Percentiles rank a stretch among this genome's conserved stretches.
These are phyloP conservation scores for Orbicella faveolata DNA, from an alignment of 64 coral and sea anemone genomes.

Conservation along the genomic window DNA sequence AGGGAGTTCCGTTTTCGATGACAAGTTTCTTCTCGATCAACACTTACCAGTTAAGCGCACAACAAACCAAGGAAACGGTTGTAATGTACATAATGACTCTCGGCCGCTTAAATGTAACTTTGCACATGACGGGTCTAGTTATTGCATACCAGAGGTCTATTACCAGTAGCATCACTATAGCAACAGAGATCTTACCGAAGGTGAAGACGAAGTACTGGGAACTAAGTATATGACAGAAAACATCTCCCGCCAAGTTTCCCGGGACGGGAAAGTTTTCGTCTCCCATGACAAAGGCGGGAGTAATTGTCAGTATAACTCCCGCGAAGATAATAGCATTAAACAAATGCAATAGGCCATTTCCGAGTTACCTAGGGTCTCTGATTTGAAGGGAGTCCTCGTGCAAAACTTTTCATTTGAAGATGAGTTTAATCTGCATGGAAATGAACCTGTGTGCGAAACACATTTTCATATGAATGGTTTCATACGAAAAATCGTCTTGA, in stretches of 20 bases:
- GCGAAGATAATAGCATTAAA: neutral
- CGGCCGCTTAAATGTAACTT: neutral
- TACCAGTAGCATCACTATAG: slow-evolving; percentile 47
- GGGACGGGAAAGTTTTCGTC: slow-evolving; percentile 45
- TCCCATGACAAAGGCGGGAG: slow-evolving; percentile 48
- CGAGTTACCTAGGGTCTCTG: too few relatives aligned
- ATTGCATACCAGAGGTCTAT: slow-evolving; percentile 64
- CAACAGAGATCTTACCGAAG: slow-evolving; percentile 48
- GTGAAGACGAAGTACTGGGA: slow-evolving; percentile 54
- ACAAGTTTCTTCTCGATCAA: slow-evolving; percentile 40
- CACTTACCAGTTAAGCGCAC: slow-evolving; percentile 20
- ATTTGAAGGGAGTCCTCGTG: too few relatives aligned
- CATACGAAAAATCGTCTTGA: too few relatives aligned
- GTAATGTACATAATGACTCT: slow-evolving; percentile 6
- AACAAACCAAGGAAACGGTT: slow-evolving; percentile 4
- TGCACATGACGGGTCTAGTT: slow-evolving; percentile 27
- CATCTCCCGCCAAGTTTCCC: slow-evolving; percentile 39
- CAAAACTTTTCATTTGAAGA: too few relatives aligned
- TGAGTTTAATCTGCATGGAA: too few relatives aligned
- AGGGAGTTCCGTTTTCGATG: neutral
- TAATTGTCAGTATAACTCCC: slow-evolving; percentile 29
- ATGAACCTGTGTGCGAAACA: too few relatives aligned
- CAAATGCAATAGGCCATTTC: too few relatives aligned
- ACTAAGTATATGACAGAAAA: slow-evolving; percentile 45
- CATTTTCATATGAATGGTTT: too few relatives aligned